phyloP scores from a whole-genome alignment of 2,888 invertebrate species.

The Chromoteleia sp. region DNA sequence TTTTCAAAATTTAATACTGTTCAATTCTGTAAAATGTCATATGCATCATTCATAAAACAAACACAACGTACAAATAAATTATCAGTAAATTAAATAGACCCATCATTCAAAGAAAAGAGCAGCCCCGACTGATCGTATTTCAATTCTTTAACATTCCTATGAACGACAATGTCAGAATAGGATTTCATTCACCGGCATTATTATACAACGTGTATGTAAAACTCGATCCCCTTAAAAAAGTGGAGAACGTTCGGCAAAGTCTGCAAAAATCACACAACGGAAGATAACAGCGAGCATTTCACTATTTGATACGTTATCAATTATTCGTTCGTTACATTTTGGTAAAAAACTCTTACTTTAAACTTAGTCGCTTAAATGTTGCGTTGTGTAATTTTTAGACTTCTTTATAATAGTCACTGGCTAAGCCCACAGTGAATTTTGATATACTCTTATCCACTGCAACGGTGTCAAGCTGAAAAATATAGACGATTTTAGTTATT shows the following conservation, averaged over 20 bases:
- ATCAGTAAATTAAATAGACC: constrained; percentile 9
- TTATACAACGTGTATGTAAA: constrained; percentile 47
- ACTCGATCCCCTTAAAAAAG: constrained; percentile 15
- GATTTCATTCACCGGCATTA: constrained; percentile 59
- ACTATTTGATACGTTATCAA: too few species aligned
- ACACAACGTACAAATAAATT: constrained; percentile 9
- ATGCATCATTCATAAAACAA: background rate
- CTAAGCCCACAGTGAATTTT: constrained; percentile 78
- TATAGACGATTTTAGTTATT: constrained; percentile 18
- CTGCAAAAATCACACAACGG: constrained; percentile 59
- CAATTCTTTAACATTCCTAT: constrained; percentile 35
- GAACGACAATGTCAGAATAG: constrained; percentile 52
- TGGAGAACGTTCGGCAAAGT: constrained; percentile 26
- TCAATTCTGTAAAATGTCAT: background rate
- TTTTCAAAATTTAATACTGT: background rate
- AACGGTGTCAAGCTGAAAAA: constrained; percentile 79
- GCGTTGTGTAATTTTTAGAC: constrained; percentile 72
- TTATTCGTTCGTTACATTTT: background rate
- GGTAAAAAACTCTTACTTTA: constrained; percentile 3
- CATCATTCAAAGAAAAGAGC: constrained; percentile 1
- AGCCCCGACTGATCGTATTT: constrained; percentile 51
- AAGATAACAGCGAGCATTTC: background rate
- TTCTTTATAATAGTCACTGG: constrained; percentile 76
- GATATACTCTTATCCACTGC: constrained; percentile 79
- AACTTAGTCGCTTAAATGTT: background rate